These are phyloP conservation scores for Nomada goodeniana DNA, from an alignment of 2,888 invertebrate genomes.

Conservation along the genomic window DNA sequence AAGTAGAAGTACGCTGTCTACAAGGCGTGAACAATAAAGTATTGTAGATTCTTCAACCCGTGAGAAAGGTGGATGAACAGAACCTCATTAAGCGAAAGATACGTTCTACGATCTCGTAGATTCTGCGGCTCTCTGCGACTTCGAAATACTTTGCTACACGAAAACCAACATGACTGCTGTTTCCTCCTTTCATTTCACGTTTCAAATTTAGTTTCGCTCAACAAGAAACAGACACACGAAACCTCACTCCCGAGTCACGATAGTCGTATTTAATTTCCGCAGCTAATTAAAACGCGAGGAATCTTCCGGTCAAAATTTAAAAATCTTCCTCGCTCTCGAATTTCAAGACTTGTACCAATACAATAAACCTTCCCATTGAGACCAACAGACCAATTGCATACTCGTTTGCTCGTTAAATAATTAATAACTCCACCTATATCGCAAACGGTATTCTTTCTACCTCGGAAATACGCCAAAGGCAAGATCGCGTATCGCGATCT, in stretches of 20 bases:
- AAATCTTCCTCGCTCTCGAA: too few relatives aligned
- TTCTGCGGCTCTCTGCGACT: slow-evolving; percentile 18
- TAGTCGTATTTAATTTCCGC: neutral
- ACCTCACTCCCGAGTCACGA: neutral
- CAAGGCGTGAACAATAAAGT: slow-evolving; percentile 32
- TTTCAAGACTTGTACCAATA: too few relatives aligned
- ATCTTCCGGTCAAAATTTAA: too few relatives aligned
- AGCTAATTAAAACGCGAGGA: neutral
- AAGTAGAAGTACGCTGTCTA: neutral
- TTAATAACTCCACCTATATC: too few relatives aligned
- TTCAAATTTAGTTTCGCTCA: neutral
- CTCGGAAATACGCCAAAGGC: neutral
- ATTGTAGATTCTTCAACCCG: slow-evolving; percentile 30
- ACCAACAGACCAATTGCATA: too few relatives aligned
- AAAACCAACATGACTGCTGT: neutral
- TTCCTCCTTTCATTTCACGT: slow-evolving; percentile 2
- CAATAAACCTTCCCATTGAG: too few relatives aligned
- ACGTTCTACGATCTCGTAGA: slow-evolving; percentile 35
- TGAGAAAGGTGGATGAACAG: slow-evolving; percentile 37
- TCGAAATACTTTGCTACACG: neutral
- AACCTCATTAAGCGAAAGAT: slow-evolving; percentile 40
- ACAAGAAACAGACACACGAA: neutral
- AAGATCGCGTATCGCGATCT: slow-evolving; percentile 47
- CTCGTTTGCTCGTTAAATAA: too few relatives aligned
- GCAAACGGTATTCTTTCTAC: too few relatives aligned